These are phyloP conservation scores for Corydoras maculifer DNA, from an alignment of 2,113 vertebrate genomes.

Conservation along the genomic window DNA sequence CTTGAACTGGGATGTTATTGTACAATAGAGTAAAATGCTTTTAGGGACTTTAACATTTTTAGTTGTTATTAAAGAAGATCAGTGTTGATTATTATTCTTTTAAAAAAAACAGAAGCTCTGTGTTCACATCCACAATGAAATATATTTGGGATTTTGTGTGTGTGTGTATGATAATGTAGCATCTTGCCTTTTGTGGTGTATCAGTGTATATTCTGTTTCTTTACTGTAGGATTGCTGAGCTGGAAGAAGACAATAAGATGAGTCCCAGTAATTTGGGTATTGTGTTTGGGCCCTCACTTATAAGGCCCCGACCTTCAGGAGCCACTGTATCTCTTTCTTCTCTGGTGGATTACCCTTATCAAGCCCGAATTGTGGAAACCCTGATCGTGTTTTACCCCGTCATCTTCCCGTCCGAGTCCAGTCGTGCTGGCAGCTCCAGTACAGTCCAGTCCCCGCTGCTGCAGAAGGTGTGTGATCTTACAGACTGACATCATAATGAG, in stretches of 20 bases:
- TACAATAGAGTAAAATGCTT: too few relatives aligned
- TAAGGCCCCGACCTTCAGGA: constrained; percentile 86
- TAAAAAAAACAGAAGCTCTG: too few relatives aligned
- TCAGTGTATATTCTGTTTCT: background rate
- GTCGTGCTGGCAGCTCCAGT: constrained; percentile 32
- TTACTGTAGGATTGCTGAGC: constrained; percentile 77
- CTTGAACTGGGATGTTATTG: too few relatives aligned
- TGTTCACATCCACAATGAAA: too few relatives aligned
- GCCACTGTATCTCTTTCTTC: constrained; percentile 92
- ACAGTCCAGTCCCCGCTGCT: constrained; percentile 34
- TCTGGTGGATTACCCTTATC: constrained; percentile 92
- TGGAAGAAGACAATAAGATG: constrained; percentile 96
- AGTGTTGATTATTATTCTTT: too few relatives aligned
- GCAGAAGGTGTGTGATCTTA: constrained; percentile 45
- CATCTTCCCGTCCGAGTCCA: constrained; percentile 66
- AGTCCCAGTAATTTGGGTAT: constrained; percentile 89
- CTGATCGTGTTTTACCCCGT: constrained; percentile 80
- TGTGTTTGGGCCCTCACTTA: constrained; percentile 89
- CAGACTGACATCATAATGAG: too few relatives aligned
- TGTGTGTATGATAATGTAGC: too few relatives aligned
- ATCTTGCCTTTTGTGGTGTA: too few relatives aligned
- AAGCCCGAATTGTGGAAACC: constrained; percentile 85
- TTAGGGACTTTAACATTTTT: too few relatives aligned
- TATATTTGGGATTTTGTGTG: too few relatives aligned
- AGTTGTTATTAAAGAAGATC: too few relatives aligned